Evolutionary conservation across 2,797 vertebrate genomes (phyloP).

Genomic region (Cyprinella venusta): DNA sequence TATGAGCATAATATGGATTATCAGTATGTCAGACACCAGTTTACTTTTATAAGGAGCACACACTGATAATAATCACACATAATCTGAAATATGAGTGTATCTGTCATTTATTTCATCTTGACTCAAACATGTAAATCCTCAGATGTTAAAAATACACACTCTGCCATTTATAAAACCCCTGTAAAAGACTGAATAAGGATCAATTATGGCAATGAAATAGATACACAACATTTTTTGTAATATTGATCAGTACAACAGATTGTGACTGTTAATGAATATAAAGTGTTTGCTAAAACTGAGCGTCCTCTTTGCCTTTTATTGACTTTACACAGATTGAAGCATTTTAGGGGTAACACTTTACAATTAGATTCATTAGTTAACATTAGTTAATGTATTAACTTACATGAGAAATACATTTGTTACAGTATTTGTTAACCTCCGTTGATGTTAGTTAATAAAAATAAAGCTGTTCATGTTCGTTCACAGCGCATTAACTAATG

Average conservation of each 20-base stretch:
- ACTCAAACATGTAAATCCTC: neutral
- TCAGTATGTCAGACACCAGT: neutral
- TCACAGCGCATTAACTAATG: no score
- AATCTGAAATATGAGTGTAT: neutral
- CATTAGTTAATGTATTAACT: no score
- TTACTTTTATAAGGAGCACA: neutral
- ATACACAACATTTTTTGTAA: neutral
- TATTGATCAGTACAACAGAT: neutral
- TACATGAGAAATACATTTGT: no score
- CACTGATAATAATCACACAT: neutral
- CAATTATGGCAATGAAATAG: neutral
- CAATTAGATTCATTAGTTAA: no score
- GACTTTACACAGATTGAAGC: neutral
- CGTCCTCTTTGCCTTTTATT: neutral
- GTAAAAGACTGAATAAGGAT: no score
- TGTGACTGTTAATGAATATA: neutral
- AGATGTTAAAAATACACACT: neutral
- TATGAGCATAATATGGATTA: neutral
- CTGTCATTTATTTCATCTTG: neutral
- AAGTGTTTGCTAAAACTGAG: neutral
- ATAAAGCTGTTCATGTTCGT: no score
- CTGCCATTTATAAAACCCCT: no score
- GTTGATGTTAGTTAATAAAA: no score
- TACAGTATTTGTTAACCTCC: no score
- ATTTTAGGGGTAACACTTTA: no score